Percentiles rank a stretch among this genome's conserved stretches.
Evolutionary conservation across 2,888 invertebrate genomes (phyloP).

Genomic region (Philereme vetulata): DNA sequence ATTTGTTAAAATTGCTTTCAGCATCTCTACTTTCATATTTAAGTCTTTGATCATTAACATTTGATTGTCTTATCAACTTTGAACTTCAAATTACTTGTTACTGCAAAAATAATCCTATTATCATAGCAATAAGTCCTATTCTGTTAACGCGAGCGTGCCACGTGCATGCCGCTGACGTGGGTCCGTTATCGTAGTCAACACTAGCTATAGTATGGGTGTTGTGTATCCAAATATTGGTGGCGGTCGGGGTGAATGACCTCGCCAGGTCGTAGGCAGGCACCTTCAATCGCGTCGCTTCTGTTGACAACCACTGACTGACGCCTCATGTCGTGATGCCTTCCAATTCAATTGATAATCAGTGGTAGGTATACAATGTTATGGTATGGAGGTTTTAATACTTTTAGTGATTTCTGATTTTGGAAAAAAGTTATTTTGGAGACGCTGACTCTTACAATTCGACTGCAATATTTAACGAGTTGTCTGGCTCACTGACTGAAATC

Average conservation of each 20-base stretch:
- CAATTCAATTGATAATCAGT: conserved; percentile 68
- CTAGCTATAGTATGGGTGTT: conserved; percentile 57
- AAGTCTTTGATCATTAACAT: conserved; percentile 2
- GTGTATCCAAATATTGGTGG: conserved; percentile 78
- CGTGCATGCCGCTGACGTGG: conserved; percentile 52
- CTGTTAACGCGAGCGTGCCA: conserved; percentile 47
- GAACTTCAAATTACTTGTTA: conserved; percentile 6
- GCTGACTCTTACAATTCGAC: neutral
- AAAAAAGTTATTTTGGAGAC: neutral
- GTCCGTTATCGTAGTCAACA: conserved; percentile 64
- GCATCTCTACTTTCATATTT: neutral
- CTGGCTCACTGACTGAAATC: neutral
- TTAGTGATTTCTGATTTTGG: neutral
- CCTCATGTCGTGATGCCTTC: conserved; percentile 61
- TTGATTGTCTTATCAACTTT: conserved; percentile 7
- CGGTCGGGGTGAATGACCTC: conserved; percentile 73
- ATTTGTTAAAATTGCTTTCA: neutral
- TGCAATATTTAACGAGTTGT: neutral
- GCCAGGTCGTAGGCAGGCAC: conserved; percentile 65
- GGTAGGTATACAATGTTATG: conserved; percentile 28
- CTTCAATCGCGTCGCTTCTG: conserved; percentile 76
- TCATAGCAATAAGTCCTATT: conserved; percentile 42
- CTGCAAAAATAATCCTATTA: conserved; percentile 30
- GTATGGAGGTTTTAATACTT: neutral
- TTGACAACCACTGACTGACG: conserved; percentile 65